Evolutionary conservation across 2,888 invertebrate genomes (phyloP).

Genomic region (Oscheius myriophilus): DNA sequence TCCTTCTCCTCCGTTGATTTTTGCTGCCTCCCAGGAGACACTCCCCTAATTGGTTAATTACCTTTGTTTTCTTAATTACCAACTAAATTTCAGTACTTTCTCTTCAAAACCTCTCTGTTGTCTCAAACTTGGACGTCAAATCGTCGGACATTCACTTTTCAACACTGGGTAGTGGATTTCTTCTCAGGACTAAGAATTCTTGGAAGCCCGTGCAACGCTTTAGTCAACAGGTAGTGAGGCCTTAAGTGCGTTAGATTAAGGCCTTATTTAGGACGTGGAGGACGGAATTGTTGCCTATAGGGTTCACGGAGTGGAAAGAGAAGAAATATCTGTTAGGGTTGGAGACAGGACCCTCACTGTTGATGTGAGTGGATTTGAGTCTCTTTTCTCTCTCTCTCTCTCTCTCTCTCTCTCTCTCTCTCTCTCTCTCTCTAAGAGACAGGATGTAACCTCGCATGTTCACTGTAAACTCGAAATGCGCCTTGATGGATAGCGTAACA

Average conservation of each 20-base stretch:
- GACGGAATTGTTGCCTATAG: conserved; percentile 33
- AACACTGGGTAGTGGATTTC: conserved; percentile 33
- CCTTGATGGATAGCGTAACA: conserved; percentile 11
- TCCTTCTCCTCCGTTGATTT: conserved; percentile 31
- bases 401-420: too few relatives aligned
- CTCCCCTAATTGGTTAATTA: conserved; percentile 33
- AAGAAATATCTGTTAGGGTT: conserved; percentile 38
- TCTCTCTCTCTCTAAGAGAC: too few relatives aligned
- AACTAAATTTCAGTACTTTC: conserved; percentile 10
- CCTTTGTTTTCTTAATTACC: not conserved
- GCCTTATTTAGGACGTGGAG: conserved; percentile 33
- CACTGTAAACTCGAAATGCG: not conserved
- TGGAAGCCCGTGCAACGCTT: conserved; percentile 36
- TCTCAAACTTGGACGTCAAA: conserved; percentile 56
- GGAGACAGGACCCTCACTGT: conserved; percentile 40
- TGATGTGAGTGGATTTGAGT: conserved; percentile 1
- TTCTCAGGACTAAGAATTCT: not conserved
- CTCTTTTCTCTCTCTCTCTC: too few relatives aligned
- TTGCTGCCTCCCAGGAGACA: conserved; percentile 37
- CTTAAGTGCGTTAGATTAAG: not conserved
- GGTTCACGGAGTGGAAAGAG: conserved; percentile 36
- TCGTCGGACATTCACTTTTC: conserved; percentile 47
- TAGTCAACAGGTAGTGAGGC: conserved; percentile 37
- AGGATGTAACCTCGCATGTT: not conserved
- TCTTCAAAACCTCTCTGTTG: conserved; percentile 47